Conservation (phyloP, 2,113 vertebrate genomes). For the Cyrtonyx montezumae region DNA sequence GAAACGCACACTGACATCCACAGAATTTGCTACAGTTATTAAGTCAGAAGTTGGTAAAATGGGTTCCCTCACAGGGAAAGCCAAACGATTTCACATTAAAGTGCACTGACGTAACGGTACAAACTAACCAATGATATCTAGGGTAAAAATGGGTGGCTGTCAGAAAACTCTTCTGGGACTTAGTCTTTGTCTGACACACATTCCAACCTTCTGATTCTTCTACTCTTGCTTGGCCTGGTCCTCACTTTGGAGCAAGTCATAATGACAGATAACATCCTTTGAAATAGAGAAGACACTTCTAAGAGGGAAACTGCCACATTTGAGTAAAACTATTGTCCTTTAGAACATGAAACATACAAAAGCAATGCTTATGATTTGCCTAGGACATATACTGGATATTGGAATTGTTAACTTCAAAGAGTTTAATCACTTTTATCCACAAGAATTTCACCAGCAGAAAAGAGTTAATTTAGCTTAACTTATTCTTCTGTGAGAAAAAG, state of each 20-base stretch:
- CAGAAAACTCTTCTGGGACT: neutral
- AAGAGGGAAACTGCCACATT: neutral
- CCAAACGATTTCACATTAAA: neutral
- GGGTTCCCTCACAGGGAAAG: fast-evolving
- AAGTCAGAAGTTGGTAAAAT: neutral
- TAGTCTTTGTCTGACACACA: neutral
- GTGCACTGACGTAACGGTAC: neutral
- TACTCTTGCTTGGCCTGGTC: neutral
- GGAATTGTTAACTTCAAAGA: neutral
- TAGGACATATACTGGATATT: neutral
- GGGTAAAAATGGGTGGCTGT: neutral
- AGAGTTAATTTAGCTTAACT: neutral
- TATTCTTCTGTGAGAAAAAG: neutral
- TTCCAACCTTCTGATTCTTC: neutral
- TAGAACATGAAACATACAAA: neutral
- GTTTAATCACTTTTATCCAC: neutral
- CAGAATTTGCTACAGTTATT: neutral
- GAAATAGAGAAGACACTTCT: conserved; percentile 19
- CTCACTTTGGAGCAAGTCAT: neutral
- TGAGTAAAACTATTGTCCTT: conserved; percentile 18
- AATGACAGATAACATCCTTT: neutral
- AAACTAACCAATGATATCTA: neutral
- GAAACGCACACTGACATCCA: neutral
- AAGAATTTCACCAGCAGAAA: conserved; percentile 11
- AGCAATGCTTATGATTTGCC: neutral